A percentile compares a stretch with the other conserved stretches of the same genome.
These are phyloP conservation scores for Molanna angustata DNA, from an alignment of 2,888 invertebrate species.

Conservation along the genomic window DNA sequence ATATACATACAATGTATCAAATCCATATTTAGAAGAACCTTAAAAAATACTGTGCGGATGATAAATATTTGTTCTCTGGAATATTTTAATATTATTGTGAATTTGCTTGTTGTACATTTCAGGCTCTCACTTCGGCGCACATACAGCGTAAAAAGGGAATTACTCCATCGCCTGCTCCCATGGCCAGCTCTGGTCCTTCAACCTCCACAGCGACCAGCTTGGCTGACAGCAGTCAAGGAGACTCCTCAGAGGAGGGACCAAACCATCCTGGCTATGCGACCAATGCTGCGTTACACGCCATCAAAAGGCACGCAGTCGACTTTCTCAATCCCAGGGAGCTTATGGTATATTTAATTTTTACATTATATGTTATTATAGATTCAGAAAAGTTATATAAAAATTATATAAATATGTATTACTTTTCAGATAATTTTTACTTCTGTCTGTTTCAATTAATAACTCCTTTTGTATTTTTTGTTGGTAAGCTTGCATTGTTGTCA, in stretches of 20 bases:
- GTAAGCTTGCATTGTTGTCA: too few relatives aligned
- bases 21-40: too few relatives aligned
- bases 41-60: too few relatives aligned
- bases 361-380: too few relatives aligned
- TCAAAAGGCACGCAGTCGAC: conserved; percentile 90
- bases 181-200: conserved; percentile 19
- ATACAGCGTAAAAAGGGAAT: conserved; percentile 62
- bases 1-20: too few relatives aligned
- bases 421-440: too few relatives aligned
- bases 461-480: too few relatives aligned
- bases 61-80: too few relatives aligned
- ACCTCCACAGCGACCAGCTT: background rate
- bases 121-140: conserved; percentile 62
- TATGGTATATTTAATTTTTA: conserved; percentile 65
- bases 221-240: background rate
- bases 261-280: conserved; percentile 77
- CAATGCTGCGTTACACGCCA: conserved; percentile 95
- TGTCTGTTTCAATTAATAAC: too few relatives aligned
- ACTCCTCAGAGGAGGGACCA: background rate
- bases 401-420: too few relatives aligned
- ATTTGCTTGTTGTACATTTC: conserved; percentile 33
- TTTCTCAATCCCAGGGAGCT: conserved; percentile 87
- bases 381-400: too few relatives aligned
- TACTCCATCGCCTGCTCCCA: conserved; percentile 33
- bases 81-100: background rate